These are phyloP conservation scores for Diarsia mendica DNA, from an alignment of 2,888 invertebrate genomes.

Conservation along the genomic window DNA sequence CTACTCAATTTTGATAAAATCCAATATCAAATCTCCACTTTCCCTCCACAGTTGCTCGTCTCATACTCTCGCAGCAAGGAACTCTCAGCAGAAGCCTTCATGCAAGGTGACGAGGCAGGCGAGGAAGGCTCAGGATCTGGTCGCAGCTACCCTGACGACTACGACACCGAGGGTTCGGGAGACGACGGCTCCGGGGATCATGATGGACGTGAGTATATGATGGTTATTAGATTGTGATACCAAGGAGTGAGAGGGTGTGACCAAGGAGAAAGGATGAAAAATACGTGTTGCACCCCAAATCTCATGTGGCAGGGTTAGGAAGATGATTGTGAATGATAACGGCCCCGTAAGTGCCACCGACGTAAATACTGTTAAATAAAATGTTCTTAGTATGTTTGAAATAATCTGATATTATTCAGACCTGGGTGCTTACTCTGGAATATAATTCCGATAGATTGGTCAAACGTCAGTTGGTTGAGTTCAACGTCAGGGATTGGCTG, in stretches of 20 bases:
- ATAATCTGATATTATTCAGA: background rate
- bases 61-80: constrained; percentile 79
- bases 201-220: constrained; percentile 75
- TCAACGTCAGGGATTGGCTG: too few species aligned
- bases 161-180: constrained; percentile 87
- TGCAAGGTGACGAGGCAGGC: constrained; percentile 91
- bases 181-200: constrained; percentile 85
- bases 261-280: background rate
- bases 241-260: too few species aligned
- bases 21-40: background rate
- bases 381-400: background rate
- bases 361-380: too few species aligned
- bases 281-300: background rate
- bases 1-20: background rate
- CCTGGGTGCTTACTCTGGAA: too few species aligned
- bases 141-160: constrained; percentile 87
- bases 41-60: constrained; percentile 79
- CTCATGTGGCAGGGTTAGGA: background rate
- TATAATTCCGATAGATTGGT: too few species aligned
- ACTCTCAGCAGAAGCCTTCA: constrained; percentile 84
- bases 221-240: background rate
- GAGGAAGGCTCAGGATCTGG: constrained; percentile 91
- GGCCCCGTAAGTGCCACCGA: background rate
- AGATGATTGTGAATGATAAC: background rate
- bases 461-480: too few species aligned